Evolutionary conservation across 2,113 vertebrate genomes (phyloP).

Genomic region (Silurus asotus): DNA sequence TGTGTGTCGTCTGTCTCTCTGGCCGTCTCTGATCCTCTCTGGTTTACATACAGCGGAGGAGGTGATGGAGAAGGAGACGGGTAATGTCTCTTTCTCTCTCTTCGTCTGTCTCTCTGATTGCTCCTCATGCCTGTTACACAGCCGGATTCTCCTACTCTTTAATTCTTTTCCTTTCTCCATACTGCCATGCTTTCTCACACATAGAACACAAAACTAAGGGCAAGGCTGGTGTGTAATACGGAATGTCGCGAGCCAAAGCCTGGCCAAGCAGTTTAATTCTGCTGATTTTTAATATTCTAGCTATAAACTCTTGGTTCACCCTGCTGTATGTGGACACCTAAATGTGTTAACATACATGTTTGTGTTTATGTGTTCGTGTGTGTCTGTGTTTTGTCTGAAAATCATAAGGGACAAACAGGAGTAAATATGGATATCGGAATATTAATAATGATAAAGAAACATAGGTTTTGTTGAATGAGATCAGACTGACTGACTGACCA

Average conservation of each 20-base stretch:
- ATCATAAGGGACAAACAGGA: constrained; percentile 17
- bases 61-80: constrained; percentile 55
- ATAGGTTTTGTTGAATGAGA: background rate
- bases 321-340: constrained; percentile 56
- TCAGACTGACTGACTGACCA: background rate
- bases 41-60: constrained; percentile 50
- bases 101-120: constrained; percentile 42
- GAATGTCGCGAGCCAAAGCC: background rate
- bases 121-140: constrained; percentile 46
- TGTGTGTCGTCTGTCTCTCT: constrained; percentile 44
- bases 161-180: constrained; percentile 34
- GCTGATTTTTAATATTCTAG: constrained; percentile 8
- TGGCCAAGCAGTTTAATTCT: constrained; percentile 25
- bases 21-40: constrained; percentile 50
- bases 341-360: constrained; percentile 53
- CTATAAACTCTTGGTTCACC: constrained; percentile 46
- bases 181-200: constrained; percentile 32
- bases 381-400: constrained; percentile 43
- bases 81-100: constrained; percentile 56
- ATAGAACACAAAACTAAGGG: constrained; percentile 49
- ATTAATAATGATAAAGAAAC: background rate
- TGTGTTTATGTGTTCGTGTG: constrained; percentile 53
- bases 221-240: constrained; percentile 11
- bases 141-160: constrained; percentile 37
- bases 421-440: background rate